Percentiles rank a stretch among this genome's conserved stretches.
Evolutionary conservation across 2,113 vertebrate species (phyloP).

Genomic region (Hippocampus barbouri): DNA sequence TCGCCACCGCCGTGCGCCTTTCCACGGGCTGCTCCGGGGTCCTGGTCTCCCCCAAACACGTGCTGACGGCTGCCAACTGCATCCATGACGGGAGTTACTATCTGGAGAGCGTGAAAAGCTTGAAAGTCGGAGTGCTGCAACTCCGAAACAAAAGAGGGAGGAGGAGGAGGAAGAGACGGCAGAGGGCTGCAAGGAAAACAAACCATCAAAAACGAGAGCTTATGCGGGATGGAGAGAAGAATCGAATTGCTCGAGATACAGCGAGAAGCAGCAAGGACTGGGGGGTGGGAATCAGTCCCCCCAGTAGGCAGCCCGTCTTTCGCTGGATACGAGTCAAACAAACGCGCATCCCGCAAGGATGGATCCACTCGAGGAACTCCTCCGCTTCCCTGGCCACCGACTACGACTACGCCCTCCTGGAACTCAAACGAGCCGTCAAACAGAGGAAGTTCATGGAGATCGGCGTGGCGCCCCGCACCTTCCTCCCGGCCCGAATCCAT

Average conservation of each 20-base stretch:
- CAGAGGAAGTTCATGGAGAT: conserved; percentile 83
- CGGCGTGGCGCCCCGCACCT: conserved; percentile 76
- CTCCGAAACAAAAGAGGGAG: conserved; percentile 65
- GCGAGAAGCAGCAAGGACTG: not conserved
- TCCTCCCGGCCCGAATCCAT: conserved; percentile 80
- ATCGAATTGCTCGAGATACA: conserved; percentile 13
- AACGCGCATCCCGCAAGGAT: conserved; percentile 83
- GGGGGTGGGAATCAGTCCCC: conserved; percentile 18
- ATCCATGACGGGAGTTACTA: conserved; percentile 84
- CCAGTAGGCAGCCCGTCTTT: conserved; percentile 71
- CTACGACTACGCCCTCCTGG: conserved; percentile 88
- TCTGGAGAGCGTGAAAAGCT: conserved; percentile 69
- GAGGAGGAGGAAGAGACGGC: conserved; percentile 12
- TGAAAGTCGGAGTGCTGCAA: conserved; percentile 83
- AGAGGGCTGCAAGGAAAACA: conserved; percentile 19
- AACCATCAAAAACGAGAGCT: not conserved
- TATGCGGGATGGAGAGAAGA: conserved; percentile 29
- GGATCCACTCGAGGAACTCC: conserved; percentile 68
- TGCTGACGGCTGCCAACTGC: conserved; percentile 89
- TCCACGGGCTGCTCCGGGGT: conserved; percentile 88
- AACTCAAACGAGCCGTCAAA: conserved; percentile 78
- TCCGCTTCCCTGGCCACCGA: conserved; percentile 69
- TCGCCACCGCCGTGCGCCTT: conserved; percentile 85
- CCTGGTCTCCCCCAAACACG: conserved; percentile 81
- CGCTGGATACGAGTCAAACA: conserved; percentile 87